These are phyloP conservation scores for Amphiprion percula DNA, from an alignment of 2,113 vertebrate species.

Conservation along the genomic window DNA sequence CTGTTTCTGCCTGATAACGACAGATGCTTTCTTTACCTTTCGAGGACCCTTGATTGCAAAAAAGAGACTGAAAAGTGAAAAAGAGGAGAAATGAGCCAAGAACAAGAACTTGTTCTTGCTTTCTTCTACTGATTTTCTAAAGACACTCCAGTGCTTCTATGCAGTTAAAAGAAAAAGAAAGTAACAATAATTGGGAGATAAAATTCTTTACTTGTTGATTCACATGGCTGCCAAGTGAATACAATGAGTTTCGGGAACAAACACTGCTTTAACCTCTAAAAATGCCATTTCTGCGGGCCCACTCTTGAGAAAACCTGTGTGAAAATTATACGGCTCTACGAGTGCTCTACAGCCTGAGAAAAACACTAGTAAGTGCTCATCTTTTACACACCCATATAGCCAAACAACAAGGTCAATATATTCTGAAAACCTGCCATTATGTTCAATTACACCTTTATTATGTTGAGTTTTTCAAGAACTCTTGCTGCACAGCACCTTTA, in stretches of 20 bases:
- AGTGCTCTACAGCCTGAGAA: not conserved
- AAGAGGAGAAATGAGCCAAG: conserved; percentile 26
- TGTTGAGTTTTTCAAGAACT: not conserved
- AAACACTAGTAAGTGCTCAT: not conserved
- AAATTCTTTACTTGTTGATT: not conserved
- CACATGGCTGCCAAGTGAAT: no score
- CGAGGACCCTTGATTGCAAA: conserved; percentile 13
- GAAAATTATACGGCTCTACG: not conserved
- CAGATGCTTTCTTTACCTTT: conserved; percentile 20
- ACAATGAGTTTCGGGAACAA: no score
- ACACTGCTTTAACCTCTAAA: no score
- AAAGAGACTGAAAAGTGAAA: not conserved
- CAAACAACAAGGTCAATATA: not conserved
- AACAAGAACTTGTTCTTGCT: no score
- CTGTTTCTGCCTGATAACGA: conserved; percentile 61
- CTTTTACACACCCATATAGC: not conserved
- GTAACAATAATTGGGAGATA: no score
- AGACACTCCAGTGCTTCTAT: no score
- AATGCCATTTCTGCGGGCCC: not conserved
- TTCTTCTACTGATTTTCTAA: no score
- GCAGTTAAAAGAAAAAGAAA: no score
- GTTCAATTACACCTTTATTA: not conserved
- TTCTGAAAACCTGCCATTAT: not conserved
- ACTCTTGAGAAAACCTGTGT: not conserved
- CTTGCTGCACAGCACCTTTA: not conserved